Conservation (phyloP, 1,140 invertebrate genomes). For the Meloidogyne hapla region DNA sequence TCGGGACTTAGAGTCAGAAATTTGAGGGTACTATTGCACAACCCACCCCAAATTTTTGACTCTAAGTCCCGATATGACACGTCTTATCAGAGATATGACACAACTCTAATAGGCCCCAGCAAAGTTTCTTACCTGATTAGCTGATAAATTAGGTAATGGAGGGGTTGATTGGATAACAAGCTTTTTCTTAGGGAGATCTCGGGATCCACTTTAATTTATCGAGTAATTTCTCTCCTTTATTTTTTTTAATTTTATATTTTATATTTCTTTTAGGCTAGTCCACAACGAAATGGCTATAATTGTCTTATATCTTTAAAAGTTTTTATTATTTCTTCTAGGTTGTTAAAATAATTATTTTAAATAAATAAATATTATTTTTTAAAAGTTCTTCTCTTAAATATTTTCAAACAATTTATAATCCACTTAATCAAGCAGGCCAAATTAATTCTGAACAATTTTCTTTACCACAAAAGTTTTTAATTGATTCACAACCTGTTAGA, state of each 20-base stretch:
- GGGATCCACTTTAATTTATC: too few species aligned
- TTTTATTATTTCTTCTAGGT: slow-evolving; percentile 55
- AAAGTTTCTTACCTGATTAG: too few species aligned
- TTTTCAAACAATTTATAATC: slow-evolving; percentile 49
- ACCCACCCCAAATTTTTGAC: too few species aligned
- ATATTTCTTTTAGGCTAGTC: slow-evolving; percentile 33
- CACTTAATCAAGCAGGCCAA: slow-evolving; percentile 38
- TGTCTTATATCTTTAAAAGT: slow-evolving; percentile 53
- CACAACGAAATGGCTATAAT: slow-evolving; percentile 41
- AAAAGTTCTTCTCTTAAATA: slow-evolving; percentile 51
- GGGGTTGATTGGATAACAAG: too few species aligned
- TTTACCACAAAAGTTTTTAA: slow-evolving; percentile 31
- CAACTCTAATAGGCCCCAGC: too few species aligned
- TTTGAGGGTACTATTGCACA: too few species aligned
- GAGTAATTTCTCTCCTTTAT: too few species aligned
- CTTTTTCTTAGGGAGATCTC: too few species aligned
- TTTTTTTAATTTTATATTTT: slow-evolving; percentile 9
- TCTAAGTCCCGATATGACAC: too few species aligned
- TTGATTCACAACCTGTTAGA: slow-evolving; percentile 47
- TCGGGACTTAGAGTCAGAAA: too few species aligned
- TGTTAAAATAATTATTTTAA: not conserved
- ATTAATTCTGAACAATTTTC: slow-evolving; percentile 39
- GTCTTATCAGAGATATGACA: too few species aligned
- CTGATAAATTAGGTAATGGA: too few species aligned
- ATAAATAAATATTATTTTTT: slow-evolving; percentile 18